Evolutionary conservation across 2,113 vertebrate genomes (phyloP).

Genomic region (Eolophus roseicapilla): DNA sequence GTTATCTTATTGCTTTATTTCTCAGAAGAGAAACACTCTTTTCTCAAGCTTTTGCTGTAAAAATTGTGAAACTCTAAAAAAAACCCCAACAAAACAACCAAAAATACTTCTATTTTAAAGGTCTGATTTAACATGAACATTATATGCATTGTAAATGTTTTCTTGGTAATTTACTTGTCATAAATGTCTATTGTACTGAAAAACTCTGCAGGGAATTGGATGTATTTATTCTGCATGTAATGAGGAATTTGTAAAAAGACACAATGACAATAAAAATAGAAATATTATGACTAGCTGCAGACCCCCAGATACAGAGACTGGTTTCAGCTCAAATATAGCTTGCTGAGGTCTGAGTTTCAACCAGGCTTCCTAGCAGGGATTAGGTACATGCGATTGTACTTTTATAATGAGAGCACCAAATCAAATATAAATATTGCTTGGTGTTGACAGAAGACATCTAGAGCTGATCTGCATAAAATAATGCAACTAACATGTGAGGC

Average conservation of each 20-base stretch:
- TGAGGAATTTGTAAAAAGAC: constrained; percentile 62
- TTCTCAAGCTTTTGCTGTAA: constrained; percentile 28
- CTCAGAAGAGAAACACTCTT: constrained; percentile 46
- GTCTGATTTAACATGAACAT: constrained; percentile 65
- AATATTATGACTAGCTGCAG: constrained; percentile 61
- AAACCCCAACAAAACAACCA: background rate
- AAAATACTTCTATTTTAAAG: constrained; percentile 47
- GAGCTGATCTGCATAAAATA: background rate
- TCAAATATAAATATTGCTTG: background rate
- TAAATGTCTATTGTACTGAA: constrained; percentile 60
- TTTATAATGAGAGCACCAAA: background rate
- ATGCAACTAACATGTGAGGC: background rate
- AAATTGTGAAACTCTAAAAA: constrained; percentile 28
- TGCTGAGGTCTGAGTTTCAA: constrained; percentile 43
- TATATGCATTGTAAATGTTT: constrained; percentile 67
- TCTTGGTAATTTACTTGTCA: constrained; percentile 69
- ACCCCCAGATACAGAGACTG: constrained; percentile 18
- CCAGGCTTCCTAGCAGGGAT: background rate
- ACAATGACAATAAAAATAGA: constrained; percentile 63
- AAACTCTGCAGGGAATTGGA: constrained; percentile 7
- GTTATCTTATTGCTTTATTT: constrained; percentile 52
- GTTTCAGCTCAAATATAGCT: constrained; percentile 31
- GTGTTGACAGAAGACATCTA: background rate
- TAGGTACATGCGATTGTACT: background rate
- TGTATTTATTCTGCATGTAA: constrained; percentile 43